Evolutionary conservation across 2,113 vertebrate genomes (phyloP).

Genomic region (Gambusia holbrooki): DNA sequence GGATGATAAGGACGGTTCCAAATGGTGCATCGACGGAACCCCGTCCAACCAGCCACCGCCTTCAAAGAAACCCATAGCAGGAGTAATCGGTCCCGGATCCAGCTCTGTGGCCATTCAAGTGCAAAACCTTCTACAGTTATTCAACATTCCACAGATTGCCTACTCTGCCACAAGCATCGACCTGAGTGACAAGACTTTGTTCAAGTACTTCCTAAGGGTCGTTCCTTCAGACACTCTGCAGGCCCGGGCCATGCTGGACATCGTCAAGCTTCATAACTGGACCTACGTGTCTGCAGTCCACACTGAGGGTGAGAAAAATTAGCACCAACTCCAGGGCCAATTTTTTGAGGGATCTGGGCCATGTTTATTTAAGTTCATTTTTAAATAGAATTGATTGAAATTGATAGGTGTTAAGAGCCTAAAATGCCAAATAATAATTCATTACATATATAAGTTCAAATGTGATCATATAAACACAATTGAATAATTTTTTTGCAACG

Average conservation of each 20-base stretch:
- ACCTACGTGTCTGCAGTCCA: constrained; percentile 98
- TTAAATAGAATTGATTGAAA: background rate
- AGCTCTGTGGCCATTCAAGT: constrained; percentile 99
- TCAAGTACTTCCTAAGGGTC: constrained; percentile 97
- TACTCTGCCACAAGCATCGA: constrained; percentile 98
- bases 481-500: too few relatives aligned
- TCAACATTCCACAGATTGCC: constrained; percentile 98
- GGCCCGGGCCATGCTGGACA: constrained; percentile 96
- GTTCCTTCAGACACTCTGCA: constrained; percentile 96
- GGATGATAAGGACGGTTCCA: constrained; percentile 92
- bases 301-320: constrained; percentile 93
- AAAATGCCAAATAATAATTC: background rate
- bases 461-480: background rate
- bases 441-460: background rate
- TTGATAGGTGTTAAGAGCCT: background rate
- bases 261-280: constrained; percentile 98
- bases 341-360: too few relatives aligned
- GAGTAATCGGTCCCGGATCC: constrained; percentile 97
- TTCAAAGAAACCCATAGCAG: constrained; percentile 94
- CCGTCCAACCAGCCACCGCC: constrained; percentile 83
- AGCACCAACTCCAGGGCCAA: background rate
- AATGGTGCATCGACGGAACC: constrained; percentile 90
- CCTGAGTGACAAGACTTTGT: constrained; percentile 96
- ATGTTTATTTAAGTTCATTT: background rate
- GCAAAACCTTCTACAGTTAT: constrained; percentile 96